Base-by-base conservation (phyloP, 2,113 vertebrate genomes). In the Camarhynchus parvulus region DNA sequence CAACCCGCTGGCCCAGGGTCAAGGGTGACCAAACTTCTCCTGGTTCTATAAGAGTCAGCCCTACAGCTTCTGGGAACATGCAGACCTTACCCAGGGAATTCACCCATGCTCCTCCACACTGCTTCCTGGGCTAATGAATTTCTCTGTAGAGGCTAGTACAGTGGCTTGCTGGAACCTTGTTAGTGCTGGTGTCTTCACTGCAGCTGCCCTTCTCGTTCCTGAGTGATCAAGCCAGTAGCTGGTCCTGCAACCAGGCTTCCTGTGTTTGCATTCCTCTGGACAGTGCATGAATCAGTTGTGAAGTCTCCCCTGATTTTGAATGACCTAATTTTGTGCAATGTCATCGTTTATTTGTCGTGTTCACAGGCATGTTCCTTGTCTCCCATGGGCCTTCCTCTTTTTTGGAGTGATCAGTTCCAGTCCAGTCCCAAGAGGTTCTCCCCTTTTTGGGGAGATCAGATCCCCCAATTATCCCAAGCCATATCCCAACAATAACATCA, bases 381-480 rank as follows among this genome's bases (percentile, higher is more conserved):
- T 97, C 27, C 83, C 91, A 11, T 94, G 85, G 69, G 37, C 30
- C 2, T 25, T 91, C 90, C 89, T 97, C 33, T 75, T 96, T 83
- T 86, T 76, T 59, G 64, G 80, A 37, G 69, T 59, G 17, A 69
- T 64, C 9, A 1, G 42, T 82, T 96, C 97, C 72, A 87, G 28
- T 44, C 79, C 42, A 13, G 46, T 37, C 41, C 69, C 81, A 50
- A 95, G 49, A 78, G 81, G 46, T 31, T 53, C 64, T 62, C 64
- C 23, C 15, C 87, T 98, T 30, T 98, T 94, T 81, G 99, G 99
- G 41, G 97, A 98, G 75, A 95, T 99, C 96, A 98, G 95, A 31
- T 99, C 99, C 21, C 99, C 99, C 3, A 46, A 84, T 74, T 99
- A 98, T 83, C 99, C 99, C 21, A 97, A 98, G 88, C 95, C 99